Percentiles rank a stretch among this genome's conserved stretches.
Evolutionary conservation across 2,888 invertebrate species (phyloP).

Genomic region (Encarsia formosa): DNA sequence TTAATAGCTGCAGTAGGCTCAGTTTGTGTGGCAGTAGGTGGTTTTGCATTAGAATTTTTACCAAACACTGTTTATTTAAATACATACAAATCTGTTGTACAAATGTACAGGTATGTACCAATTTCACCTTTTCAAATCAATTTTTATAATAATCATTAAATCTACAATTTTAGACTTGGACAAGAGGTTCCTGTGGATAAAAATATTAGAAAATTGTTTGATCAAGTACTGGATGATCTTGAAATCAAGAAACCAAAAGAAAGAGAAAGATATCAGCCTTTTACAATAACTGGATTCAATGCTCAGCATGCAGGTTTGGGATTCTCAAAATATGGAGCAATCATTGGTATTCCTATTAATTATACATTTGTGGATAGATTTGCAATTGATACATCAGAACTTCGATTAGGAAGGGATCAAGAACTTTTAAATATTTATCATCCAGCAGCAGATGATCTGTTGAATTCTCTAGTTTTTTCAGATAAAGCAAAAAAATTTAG

Average conservation of each 20-base stretch:
- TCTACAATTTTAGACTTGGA: conserved; percentile 54
- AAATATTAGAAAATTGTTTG: conserved; percentile 54
- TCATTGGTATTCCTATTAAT: conserved; percentile 71
- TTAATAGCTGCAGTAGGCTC: background rate
- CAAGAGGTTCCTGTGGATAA: conserved; percentile 56
- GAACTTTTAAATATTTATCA: conserved; percentile 64
- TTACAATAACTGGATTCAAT: conserved; percentile 71
- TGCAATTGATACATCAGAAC: conserved; percentile 58
- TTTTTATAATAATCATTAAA: too few relatives aligned
- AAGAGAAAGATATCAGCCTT: conserved; percentile 58
- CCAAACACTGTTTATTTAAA: conserved; percentile 61
- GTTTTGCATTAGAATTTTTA: conserved; percentile 4
- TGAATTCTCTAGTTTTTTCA: conserved; percentile 67
- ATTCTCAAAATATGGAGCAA: conserved; percentile 57
- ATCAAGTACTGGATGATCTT: conserved; percentile 60
- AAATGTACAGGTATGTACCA: background rate
- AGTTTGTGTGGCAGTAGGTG: background rate
- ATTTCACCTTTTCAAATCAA: background rate
- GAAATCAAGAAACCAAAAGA: conserved; percentile 55
- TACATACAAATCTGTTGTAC: conserved; percentile 6
- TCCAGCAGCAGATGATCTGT: conserved; percentile 60
- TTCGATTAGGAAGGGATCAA: conserved; percentile 56
- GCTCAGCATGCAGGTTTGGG: conserved; percentile 64
- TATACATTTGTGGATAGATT: conserved; percentile 59
- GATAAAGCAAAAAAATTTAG: conserved; percentile 78